phyloP scores from a whole-genome alignment of 2,113 vertebrate species.

The Pterocles burchelli region DNA sequence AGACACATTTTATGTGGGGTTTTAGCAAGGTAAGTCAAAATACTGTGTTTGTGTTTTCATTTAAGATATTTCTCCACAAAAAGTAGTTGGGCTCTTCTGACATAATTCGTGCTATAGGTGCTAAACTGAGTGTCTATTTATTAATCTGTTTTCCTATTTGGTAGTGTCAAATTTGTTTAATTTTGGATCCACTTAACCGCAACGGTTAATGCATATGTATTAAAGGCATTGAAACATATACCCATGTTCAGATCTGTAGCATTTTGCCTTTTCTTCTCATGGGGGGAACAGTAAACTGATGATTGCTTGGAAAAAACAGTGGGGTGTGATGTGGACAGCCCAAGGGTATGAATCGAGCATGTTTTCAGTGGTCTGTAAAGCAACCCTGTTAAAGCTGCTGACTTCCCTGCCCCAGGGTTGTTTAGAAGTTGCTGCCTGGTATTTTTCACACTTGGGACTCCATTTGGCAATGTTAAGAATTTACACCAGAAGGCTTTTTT shows the following conservation, averaged over 20 bases:
- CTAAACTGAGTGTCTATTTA: not conserved
- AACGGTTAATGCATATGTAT: not conserved
- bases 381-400: not conserved
- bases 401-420: not conserved
- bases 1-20: constrained; percentile 58
- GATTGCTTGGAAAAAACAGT: not conserved
- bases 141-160: not conserved
- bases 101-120: not conserved
- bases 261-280: not conserved
- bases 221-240: not conserved
- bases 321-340: not conserved
- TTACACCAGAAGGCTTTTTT: not conserved
- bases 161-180: not conserved
- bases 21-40: constrained; percentile 54
- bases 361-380: not conserved
- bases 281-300: not conserved
- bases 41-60: not conserved
- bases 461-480: not conserved
- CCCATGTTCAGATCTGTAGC: not conserved
- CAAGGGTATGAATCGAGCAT: not conserved
- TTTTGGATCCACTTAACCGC: not conserved
- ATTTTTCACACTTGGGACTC: not conserved
- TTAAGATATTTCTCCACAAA: not conserved
- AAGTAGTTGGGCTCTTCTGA: not conserved
- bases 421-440: not conserved